Base-by-base conservation (phyloP, 2,797 vertebrate genomes). In the Sebastes alutus region DNA sequence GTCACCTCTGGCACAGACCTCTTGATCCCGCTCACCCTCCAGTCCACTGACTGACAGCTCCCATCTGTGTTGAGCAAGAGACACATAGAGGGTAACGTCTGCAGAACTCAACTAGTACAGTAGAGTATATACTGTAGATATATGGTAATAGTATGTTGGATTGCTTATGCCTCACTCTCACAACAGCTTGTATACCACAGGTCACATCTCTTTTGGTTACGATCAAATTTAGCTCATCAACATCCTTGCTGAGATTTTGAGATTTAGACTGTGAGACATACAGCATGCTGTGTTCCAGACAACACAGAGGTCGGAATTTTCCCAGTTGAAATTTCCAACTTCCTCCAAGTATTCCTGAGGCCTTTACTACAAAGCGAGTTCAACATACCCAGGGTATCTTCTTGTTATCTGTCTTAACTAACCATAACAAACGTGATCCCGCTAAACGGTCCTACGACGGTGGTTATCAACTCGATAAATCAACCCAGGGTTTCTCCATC, bases 11-110 rank as follows among this genome's bases (percentile, higher is more conserved):
- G 60, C 72, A 23, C 13, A 32, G 64, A 63, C 75, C 71, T 71
- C 49, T 72, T 80, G 80, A 82, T 75, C 74, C 55, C 1, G 6
- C 18, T 82, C 61, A 49, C 30, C 81, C 77, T 71, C 12, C 29
- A 54, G 76, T 6, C 54, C 30, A 23, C 10, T 60, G 75, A 83
- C 35, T 89, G 83, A 88, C 82, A 86, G 75, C 77, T 68, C 75
- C 70, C 61, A 62, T 80, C 83, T 72, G 82, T 75, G 59, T 10
- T 0, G 23, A 30, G 3, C 23, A 18, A 62, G 35, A 60, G 16
- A 64, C 49, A 55, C 2, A 61, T 5, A 18, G 12, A 74, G 18
- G 5, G 56, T 23, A 35, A 77, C 32, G 23, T 38, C 54, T 54
- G 25, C 33, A 14, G 23, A 58, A 27, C 49, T 56, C 10, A 22